Conservation (phyloP, 1,140 invertebrate genomes). For the Drosophila kikkawai region DNA sequence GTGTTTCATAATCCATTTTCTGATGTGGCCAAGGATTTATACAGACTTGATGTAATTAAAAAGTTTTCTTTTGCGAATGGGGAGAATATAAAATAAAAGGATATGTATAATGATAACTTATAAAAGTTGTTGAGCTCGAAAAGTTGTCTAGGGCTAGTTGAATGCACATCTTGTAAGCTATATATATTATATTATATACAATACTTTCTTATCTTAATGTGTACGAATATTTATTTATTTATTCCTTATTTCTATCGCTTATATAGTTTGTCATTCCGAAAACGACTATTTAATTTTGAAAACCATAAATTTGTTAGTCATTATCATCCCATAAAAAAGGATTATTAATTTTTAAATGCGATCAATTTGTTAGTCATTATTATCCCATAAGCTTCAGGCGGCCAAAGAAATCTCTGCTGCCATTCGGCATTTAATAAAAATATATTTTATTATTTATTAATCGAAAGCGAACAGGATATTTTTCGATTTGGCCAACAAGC, state of each 20-base stretch:
- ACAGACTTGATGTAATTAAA: conserved; percentile 26
- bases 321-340: conserved; percentile 8
- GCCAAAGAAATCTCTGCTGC: conserved; percentile 5
- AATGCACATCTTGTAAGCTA: neutral
- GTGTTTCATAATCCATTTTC: neutral
- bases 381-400: conserved; percentile 18
- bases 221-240: neutral
- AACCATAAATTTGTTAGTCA: neutral
- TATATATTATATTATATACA: too few species aligned
- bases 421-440: conserved; percentile 37
- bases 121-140: conserved; percentile 14
- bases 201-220: neutral
- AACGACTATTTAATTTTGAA: neutral
- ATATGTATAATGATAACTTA: conserved; percentile 10
- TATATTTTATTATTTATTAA: conserved; percentile 55
- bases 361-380: conserved; percentile 14
- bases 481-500: conserved; percentile 42
- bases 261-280: neutral
- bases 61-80: conserved; percentile 21
- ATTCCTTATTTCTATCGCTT: too few species aligned
- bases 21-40: neutral
- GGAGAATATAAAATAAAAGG: neutral
- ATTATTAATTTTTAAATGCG: conserved; percentile 7
- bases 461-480: conserved; percentile 30
- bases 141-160: neutral